Base-by-base conservation (phyloP, 1,140 invertebrate genomes). In the Megalonaias nervosa region DNA sequence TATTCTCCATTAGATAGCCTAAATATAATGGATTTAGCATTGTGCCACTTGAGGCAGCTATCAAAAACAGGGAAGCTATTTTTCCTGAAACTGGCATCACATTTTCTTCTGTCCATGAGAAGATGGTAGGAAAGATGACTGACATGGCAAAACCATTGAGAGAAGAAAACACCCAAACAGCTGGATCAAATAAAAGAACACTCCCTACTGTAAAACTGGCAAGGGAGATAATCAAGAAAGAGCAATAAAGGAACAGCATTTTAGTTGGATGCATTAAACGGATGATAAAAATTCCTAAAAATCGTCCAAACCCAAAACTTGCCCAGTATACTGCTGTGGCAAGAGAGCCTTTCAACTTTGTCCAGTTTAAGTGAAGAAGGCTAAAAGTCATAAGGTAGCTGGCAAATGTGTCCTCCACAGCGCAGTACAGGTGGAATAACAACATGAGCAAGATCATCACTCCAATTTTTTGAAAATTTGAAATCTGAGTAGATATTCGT, bases 1-100 rank as follows among this genome's bases (percentile, higher is more conserved):
- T 26, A 12, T 86, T 76, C 56, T 84, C 67, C 81, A 86, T 83
- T 15, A 86, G 62, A 38, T 74, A 80, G n/a, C 83, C 83, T n/a
- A 84, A 31, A 5, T 83, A 56, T 16, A 83, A 48, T 2, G 85
- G 83, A 71, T 82, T 85, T 1, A 79, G 48, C 70, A 84, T 83
- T 9, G 71, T 74, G 1, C 85, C 85, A 12, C 69, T 59, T 15
- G 85, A 86, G 1, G 81, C 75, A 19, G 77, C 71, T n/a, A 86
- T 74, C 6, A 85, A 71, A 57, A 86, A 78, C 64, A 73, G 71
- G 0, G 83, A 81, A 2, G 81, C 76, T 57, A 86, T 71, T 48
- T 57, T 78, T 55, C 80, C 83, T 0, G 81, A 80, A 11, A 86
- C 78, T 65, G 72, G 73, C 19, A 86, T 58, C n/a, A 86, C 69